Base-by-base conservation (phyloP, 1,140 invertebrate genomes). In the Acromyrmex heyeri region DNA sequence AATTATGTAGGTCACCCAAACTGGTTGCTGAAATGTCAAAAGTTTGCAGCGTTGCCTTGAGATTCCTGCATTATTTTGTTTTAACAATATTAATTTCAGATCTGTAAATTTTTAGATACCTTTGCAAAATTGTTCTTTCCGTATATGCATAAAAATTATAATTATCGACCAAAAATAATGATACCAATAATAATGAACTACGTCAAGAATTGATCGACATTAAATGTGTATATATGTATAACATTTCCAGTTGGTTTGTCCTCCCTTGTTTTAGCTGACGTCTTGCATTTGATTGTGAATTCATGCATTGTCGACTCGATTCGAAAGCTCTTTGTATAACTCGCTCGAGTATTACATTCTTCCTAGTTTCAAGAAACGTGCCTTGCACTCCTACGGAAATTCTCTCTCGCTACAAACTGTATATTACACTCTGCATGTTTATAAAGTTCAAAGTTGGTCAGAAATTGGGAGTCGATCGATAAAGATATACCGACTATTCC, bases 401-500 rank as follows among this genome's bases (percentile, higher is more conserved):
- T 21, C 34, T 10, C n/a, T 44, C 64, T 21, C n/a, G n/a, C 4
- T 48, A 3, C 10, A 67, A 44, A 21, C 64, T 38, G 34, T 27
- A 8, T 55, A 30, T 64, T 34, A 10, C 5, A 18, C n/a, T 14
- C 0, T n/a, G 30, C 30, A 27, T 12, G 30, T 67, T 48, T 21
- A 21, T 21, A 44, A 67, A 67, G 64, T 67, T 44, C 64, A 67
- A 21, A 67, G 64, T 67, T 48, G 10, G 34, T 1, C n/a, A 21
- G 64, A 67, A 67, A 44, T 67, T 48, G 12, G n/a, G 3, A 38
- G 34, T 10, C 64, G 64, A 67, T 67, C 64, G 64, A 67, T 44
- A 21, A 14, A 65, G 18, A 34, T 18, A 6, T 65, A 44, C 64
- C n/a, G n/a, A n/a, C 27, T 5, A 16, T 65, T 65, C 18, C 64